A percentile compares a stretch with the other conserved stretches of the same genome.
These are phyloP conservation scores for Coelopa pilipes DNA, from an alignment of 2,888 invertebrate species.

Conservation along the genomic window DNA sequence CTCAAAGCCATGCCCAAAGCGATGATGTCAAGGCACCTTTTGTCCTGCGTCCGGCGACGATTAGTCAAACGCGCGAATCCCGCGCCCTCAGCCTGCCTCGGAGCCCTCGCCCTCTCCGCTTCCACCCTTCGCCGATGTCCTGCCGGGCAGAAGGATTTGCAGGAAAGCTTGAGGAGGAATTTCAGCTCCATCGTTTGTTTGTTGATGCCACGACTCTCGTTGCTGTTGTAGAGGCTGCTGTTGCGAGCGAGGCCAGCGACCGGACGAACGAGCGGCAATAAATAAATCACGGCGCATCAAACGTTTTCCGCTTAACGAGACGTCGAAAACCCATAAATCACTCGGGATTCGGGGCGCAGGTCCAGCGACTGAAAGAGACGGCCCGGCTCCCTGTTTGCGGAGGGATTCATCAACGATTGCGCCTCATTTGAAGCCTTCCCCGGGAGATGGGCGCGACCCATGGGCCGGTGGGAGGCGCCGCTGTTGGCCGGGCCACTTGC, in stretches of 20 bases:
- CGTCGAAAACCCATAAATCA: constrained; percentile 28
- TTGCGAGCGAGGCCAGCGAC: not conserved
- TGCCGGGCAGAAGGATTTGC: constrained; percentile 9
- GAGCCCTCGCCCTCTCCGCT: not conserved
- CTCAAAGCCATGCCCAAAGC: not conserved
- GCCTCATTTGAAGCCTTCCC: no score
- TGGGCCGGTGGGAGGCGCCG: no score
- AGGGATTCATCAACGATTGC: not conserved
- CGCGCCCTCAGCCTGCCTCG: no score
- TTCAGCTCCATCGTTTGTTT: constrained; percentile 1
- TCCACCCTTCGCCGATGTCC: not conserved
- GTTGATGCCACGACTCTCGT: not conserved
- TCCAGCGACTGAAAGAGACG: not conserved
- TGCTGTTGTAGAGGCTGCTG: constrained; percentile 7
- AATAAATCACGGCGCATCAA: constrained; percentile 29
- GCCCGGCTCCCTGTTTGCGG: not conserved
- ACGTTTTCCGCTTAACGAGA: constrained; percentile 15
- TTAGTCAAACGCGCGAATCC: constrained; percentile 18
- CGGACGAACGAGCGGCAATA: constrained; percentile 20
- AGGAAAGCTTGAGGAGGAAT: no score
- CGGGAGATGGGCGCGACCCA: no score
- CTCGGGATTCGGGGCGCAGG: constrained; percentile 21
- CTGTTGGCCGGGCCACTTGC: no score
- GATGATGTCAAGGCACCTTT: constrained; percentile 5
- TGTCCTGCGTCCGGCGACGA: constrained; percentile 9